phyloP scores from a whole-genome alignment of 2,797 vertebrate genomes.

The Hephaestus fuliginosus region DNA sequence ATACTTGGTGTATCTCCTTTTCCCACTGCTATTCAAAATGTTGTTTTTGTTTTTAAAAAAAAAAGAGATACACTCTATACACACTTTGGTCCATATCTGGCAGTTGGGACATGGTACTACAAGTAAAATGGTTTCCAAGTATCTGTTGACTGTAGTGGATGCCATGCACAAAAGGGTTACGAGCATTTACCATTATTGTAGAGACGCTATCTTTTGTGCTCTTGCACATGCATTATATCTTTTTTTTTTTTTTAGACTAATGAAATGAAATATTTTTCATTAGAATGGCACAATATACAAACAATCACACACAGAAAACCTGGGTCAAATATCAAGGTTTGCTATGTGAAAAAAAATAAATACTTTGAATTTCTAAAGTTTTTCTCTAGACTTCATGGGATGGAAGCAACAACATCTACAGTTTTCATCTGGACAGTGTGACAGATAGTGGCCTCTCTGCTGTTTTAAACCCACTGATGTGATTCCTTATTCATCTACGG shows the following conservation, averaged over 20 bases:
- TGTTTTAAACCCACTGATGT: background rate
- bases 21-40: too few relatives aligned
- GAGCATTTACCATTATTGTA: background rate
- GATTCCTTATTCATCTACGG: background rate
- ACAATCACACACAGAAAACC: slow-evolving; percentile 3
- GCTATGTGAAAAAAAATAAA: background rate
- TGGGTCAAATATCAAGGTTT: slow-evolving; percentile 6
- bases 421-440: slow-evolving; percentile 1
- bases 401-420: background rate
- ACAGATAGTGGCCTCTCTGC: background rate
- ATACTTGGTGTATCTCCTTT: too few relatives aligned
- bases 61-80: too few relatives aligned
- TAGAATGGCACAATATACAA: background rate
- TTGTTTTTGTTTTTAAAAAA: too few relatives aligned
- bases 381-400: background rate
- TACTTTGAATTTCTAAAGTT: background rate
- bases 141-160: too few relatives aligned
- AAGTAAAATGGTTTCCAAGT: too few relatives aligned
- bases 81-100: too few relatives aligned
- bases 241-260: background rate
- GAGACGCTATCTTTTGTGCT: background rate
- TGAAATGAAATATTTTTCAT: slow-evolving; percentile 5
- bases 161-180: background rate
- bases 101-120: too few relatives aligned
- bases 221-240: background rate